These are phyloP conservation scores for Drosophila heteroneura DNA, from an alignment of 2,888 invertebrate genomes.

Conservation along the genomic window DNA sequence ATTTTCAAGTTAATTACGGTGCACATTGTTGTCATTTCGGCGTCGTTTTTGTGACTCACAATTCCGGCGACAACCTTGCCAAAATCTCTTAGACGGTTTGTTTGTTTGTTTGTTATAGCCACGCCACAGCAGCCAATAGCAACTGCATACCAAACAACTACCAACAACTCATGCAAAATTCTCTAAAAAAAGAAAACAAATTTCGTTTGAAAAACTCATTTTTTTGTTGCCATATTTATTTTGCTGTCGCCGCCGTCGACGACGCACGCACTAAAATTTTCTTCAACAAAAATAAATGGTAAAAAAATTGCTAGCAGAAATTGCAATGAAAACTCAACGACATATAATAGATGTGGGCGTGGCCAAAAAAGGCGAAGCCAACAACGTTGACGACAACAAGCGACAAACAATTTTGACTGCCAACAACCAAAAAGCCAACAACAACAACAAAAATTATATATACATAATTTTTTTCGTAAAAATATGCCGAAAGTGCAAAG, in stretches of 20 bases:
- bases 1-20: slow-evolving; percentile 70
- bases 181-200: slow-evolving; percentile 9
- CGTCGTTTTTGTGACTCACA: slow-evolving; percentile 30
- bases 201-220: slow-evolving; percentile 54
- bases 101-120: slow-evolving; percentile 10
- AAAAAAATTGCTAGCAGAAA: slow-evolving; percentile 21
- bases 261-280: slow-evolving; percentile 27
- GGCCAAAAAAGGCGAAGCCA: slow-evolving; percentile 24
- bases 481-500: slow-evolving; percentile 74
- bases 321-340: slow-evolving; percentile 36
- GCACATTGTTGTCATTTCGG: slow-evolving; percentile 67
- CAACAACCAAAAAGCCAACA: slow-evolving; percentile 31
- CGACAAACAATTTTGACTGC: slow-evolving; percentile 70
- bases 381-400: slow-evolving; percentile 45
- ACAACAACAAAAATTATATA: slow-evolving; percentile 27
- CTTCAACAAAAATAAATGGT: slow-evolving; percentile 24
- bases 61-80: slow-evolving; percentile 44
- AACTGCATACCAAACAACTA: background rate
- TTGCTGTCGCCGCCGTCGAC: background rate
- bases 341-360: slow-evolving; percentile 65
- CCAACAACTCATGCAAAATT: slow-evolving; percentile 49
- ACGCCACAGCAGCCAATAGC: background rate
- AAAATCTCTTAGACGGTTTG: slow-evolving; percentile 34
- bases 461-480: slow-evolving; percentile 23
- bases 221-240: slow-evolving; percentile 4